These are phyloP conservation scores for Girardinichthys multiradiatus DNA, from an alignment of 2,113 vertebrate genomes.

Conservation along the genomic window DNA sequence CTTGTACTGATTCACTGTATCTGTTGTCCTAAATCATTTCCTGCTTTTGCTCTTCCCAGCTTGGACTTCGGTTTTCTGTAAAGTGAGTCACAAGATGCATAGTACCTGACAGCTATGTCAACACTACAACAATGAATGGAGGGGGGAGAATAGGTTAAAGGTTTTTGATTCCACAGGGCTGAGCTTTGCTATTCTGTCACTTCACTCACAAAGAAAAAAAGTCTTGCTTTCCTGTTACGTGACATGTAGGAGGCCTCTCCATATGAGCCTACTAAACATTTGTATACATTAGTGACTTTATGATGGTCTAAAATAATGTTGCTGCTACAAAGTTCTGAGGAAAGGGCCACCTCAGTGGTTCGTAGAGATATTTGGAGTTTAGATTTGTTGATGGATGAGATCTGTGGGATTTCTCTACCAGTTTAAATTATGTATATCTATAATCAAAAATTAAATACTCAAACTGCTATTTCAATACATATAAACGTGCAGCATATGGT, in stretches of 20 bases:
- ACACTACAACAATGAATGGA: conserved; percentile 1
- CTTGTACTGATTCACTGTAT: not conserved
- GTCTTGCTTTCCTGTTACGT: conserved; percentile 19
- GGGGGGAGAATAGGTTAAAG: conserved; percentile 15
- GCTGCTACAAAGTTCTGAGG: no score
- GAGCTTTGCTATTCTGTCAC: conserved; percentile 21
- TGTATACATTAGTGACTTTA: no score
- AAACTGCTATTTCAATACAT: no score
- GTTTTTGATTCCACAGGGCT: conserved; percentile 20
- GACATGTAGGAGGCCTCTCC: not conserved
- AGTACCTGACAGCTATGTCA: conserved; percentile 7
- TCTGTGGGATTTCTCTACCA: no score
- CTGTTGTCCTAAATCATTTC: not conserved
- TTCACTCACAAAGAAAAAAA: conserved; percentile 25
- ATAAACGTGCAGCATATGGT: no score
- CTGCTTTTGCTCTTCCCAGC: not conserved
- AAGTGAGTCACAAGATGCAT: conserved; percentile 8
- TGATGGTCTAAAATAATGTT: no score
- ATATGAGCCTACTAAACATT: not conserved
- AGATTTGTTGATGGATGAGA: no score
- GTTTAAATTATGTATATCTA: no score
- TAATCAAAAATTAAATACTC: no score
- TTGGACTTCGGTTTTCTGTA: conserved; percentile 6
- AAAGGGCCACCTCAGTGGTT: no score
- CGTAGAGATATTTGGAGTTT: no score